phyloP scores from a whole-genome alignment of 2,888 invertebrate species.

The Automeris io region DNA sequence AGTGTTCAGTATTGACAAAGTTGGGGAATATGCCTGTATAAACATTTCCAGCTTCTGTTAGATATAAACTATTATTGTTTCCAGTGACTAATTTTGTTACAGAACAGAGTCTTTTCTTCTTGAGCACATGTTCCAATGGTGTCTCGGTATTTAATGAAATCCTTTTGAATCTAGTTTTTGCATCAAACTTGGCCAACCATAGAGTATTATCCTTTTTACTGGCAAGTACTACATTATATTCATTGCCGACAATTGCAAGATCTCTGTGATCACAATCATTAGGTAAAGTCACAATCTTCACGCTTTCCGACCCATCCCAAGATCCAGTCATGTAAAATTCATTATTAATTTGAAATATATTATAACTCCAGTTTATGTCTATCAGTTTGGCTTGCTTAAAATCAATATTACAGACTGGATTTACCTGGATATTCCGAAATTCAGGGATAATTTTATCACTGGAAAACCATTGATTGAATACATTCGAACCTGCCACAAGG shows the following conservation, averaged over 20 bases:
- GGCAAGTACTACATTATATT: constrained; percentile 39
- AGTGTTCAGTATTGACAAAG: constrained; percentile 74
- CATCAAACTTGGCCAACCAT: constrained; percentile 41
- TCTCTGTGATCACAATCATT: constrained; percentile 23
- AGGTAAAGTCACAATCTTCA: constrained; percentile 35
- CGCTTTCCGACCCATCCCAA: constrained; percentile 36
- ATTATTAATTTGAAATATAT: constrained; percentile 38
- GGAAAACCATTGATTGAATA: constrained; percentile 61
- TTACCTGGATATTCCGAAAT: constrained; percentile 28
- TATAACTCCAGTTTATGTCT: constrained; percentile 59
- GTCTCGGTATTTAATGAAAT: constrained; percentile 33
- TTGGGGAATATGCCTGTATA: constrained; percentile 78
- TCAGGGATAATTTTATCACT: constrained; percentile 28
- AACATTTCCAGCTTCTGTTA: constrained; percentile 51
- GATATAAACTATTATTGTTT: constrained; percentile 39
- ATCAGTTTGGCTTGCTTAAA: constrained; percentile 25
- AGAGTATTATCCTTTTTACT: constrained; percentile 28
- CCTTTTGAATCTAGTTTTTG: constrained; percentile 26
- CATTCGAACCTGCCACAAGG: constrained; percentile 51
- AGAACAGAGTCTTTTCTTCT: constrained; percentile 26
- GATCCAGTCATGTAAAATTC: constrained; percentile 47
- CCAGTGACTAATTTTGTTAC: constrained; percentile 35
- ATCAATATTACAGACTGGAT: constrained; percentile 17
- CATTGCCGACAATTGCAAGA: constrained; percentile 45
- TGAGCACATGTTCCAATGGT: constrained; percentile 24